A percentile compares a stretch with the other conserved stretches of the same genome.
phyloP scores from a whole-genome alignment of 2,888 invertebrate species.

The Nemurella pictetii region DNA sequence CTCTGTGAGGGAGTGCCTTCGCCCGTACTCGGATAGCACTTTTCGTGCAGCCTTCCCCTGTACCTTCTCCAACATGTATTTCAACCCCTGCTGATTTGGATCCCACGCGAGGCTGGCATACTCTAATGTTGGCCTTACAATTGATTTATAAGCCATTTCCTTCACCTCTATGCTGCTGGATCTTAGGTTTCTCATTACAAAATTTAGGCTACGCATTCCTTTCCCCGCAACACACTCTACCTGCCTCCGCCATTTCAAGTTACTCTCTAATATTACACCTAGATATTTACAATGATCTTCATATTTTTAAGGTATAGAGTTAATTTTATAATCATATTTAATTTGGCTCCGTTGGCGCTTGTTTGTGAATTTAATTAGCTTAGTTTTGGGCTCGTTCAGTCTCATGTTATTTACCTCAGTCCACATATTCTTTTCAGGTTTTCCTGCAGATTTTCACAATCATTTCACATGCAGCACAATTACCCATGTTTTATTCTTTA shows the following conservation, averaged over 20 bases:
- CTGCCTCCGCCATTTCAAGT: neutral
- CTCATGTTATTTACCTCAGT: neutral
- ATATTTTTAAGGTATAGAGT: conserved; percentile 16
- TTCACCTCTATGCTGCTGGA: neutral
- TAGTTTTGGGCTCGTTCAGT: conserved; percentile 1
- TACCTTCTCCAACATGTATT: neutral
- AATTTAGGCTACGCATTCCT: neutral
- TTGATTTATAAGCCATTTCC: conserved; percentile 7
- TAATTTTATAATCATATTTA: conserved; percentile 4
- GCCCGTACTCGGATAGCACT: neutral
- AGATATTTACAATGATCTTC: conserved; percentile 1
- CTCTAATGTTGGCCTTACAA: neutral
- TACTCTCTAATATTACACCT: conserved; percentile 5
- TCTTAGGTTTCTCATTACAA: conserved; percentile 3
- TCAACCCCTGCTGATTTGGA: conserved; percentile 1
- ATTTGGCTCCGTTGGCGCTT: neutral
- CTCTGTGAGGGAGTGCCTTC: neutral
- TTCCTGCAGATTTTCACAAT: too few species aligned
- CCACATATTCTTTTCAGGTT: too few species aligned
- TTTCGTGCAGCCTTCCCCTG: neutral
- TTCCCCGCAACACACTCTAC: neutral
- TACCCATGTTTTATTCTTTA: too few species aligned
- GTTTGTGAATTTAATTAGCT: conserved; percentile 14
- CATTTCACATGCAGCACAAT: too few species aligned
- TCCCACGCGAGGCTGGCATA: neutral